Conservation (phyloP, 2,888 invertebrate genomes). For the Cancer borealis region DNA sequence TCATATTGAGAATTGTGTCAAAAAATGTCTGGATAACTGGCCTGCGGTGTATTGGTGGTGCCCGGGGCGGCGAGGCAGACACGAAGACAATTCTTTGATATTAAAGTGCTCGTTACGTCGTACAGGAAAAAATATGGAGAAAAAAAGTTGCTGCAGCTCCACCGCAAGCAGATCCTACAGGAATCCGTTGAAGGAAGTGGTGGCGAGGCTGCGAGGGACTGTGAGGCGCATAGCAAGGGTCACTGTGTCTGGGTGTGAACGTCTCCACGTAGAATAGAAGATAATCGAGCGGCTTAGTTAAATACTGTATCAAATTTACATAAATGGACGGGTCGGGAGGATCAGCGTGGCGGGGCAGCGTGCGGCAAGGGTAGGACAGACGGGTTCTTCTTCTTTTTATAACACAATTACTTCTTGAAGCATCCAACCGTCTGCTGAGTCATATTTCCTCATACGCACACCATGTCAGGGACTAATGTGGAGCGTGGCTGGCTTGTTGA, state of each 20-base stretch:
- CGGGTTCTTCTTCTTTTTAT: not conserved
- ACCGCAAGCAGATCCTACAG: not conserved
- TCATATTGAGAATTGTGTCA: not conserved
- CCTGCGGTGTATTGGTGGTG: not conserved
- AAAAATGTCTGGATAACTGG: not conserved
- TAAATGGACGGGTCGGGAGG: not conserved
- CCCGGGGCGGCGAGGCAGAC: not conserved
- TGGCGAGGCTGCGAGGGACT: not conserved
- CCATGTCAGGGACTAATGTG: not conserved
- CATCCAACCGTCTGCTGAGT: not conserved
- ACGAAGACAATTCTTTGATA: not conserved
- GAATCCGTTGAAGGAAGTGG: not conserved
- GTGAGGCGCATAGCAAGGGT: too few relatives aligned
- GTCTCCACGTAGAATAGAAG: not conserved
- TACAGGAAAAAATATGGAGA: not conserved
- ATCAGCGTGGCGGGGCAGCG: not conserved
- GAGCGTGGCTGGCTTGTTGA: not conserved
- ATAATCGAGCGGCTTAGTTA: not conserved
- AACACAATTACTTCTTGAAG: not conserved
- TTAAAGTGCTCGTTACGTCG: not conserved
- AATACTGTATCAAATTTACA: slow-evolving; percentile 29
- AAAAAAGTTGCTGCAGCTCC: not conserved
- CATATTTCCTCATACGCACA: not conserved
- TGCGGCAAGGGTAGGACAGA: not conserved
- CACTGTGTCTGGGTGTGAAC: too few relatives aligned